Evolutionary conservation across 2,888 invertebrate species (phyloP).

Genomic region (Camponotus fellah): DNA sequence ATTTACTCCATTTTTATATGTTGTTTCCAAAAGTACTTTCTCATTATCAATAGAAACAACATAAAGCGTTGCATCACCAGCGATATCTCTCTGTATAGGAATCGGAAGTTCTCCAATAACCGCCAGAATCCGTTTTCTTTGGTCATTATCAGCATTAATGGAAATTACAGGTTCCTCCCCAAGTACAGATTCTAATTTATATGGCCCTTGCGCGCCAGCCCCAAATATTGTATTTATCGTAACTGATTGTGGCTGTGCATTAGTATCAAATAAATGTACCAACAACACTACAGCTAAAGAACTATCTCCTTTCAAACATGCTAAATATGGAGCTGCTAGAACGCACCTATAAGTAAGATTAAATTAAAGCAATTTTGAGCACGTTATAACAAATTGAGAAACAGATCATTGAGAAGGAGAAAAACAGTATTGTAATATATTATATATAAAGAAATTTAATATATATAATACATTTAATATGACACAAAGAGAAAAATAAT

Average conservation of each 20-base stretch:
- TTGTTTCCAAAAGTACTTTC: conserved; percentile 84
- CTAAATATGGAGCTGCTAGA: conserved; percentile 89
- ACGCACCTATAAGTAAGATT: conserved; percentile 87
- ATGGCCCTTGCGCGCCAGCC: conserved; percentile 82
- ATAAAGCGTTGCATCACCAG: conserved; percentile 83
- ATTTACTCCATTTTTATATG: conserved; percentile 85
- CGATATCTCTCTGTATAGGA: conserved; percentile 84
- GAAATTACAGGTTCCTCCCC: conserved; percentile 81
- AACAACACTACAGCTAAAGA: conserved; percentile 88
- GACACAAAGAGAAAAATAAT: neutral
- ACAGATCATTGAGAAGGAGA: neutral
- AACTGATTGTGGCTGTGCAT: conserved; percentile 79
- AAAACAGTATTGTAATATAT: neutral
- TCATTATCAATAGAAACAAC: conserved; percentile 82
- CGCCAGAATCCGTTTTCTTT: conserved; percentile 84
- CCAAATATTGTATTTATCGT: conserved; percentile 83
- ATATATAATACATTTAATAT: neutral
- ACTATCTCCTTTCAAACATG: conserved; percentile 88
- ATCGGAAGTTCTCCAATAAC: conserved; percentile 82
- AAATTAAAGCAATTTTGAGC: neutral
- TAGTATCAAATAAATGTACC: conserved; percentile 87
- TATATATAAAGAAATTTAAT: conserved; percentile 1
- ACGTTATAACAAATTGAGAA: neutral
- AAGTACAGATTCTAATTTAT: conserved; percentile 78
- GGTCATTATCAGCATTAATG: conserved; percentile 79